These are phyloP conservation scores for Myopa tessellatipennis DNA, from an alignment of 2,888 invertebrate species.

Conservation along the genomic window DNA sequence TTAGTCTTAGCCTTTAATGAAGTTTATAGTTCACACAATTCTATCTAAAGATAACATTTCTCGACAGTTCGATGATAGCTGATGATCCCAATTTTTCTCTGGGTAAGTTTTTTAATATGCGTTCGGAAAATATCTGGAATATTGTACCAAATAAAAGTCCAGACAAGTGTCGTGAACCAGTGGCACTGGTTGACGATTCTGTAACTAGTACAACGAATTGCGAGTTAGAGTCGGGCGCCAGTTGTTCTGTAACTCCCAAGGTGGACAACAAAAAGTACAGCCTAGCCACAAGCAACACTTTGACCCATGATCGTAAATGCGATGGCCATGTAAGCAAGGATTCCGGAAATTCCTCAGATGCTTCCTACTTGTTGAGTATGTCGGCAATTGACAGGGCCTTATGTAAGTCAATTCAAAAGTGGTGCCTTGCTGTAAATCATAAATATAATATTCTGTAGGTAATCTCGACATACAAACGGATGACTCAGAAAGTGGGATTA, in stretches of 20 bases:
- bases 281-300: not conserved
- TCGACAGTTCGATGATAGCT: constrained; percentile 55
- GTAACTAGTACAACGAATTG: constrained; percentile 21
- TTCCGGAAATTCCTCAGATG: constrained; percentile 53
- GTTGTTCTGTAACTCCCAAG: constrained; percentile 54
- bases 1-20: constrained; percentile 38
- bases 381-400: constrained; percentile 63
- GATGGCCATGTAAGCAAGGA: constrained; percentile 54
- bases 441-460: constrained; percentile 46
- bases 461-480: constrained; percentile 59
- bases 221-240: constrained; percentile 21
- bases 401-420: constrained; percentile 50
- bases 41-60: not conserved
- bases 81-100: constrained; percentile 63
- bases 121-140: constrained; percentile 61
- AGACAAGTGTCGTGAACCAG: constrained; percentile 50
- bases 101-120: constrained; percentile 62
- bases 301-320: not conserved
- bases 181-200: constrained; percentile 51
- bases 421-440: not conserved
- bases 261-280: constrained; percentile 60
- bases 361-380: constrained; percentile 61
- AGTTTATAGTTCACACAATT: not conserved
- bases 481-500: constrained; percentile 55
- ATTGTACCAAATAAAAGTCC: constrained; percentile 56